Conservation (phyloP, 2,797 vertebrate species). For the Masticophis lateralis region DNA sequence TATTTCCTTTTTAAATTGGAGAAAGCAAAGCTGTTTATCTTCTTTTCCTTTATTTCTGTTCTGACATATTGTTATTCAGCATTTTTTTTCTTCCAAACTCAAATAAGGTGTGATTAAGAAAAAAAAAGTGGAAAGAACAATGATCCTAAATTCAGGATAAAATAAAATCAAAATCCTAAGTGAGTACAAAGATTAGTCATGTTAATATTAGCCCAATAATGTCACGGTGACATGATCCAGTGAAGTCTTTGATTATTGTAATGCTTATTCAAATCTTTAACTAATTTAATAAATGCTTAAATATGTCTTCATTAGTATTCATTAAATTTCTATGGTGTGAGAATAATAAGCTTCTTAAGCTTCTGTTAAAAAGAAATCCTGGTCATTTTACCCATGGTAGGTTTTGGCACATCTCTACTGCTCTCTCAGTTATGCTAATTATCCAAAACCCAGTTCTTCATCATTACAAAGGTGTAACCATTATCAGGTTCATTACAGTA, state of each 20-base stretch:
- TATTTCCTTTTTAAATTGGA: constrained; percentile 41
- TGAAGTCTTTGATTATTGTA: neutral
- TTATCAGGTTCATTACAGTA: neutral
- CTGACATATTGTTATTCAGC: neutral
- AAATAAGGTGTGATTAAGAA: neutral
- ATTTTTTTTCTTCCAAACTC: constrained; percentile 24
- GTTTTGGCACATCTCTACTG: neutral
- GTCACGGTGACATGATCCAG: neutral
- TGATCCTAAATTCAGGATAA: constrained; percentile 16
- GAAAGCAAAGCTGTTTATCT: constrained; percentile 32
- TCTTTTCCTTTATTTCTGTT: constrained; percentile 10
- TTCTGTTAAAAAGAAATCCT: neutral
- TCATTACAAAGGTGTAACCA: neutral
- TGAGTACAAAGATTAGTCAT: constrained; percentile 15
- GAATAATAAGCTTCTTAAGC: neutral
- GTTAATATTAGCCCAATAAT: constrained; percentile 42
- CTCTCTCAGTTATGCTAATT: neutral
- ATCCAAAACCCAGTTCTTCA: neutral
- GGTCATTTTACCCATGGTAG: neutral
- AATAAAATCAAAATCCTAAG: constrained; percentile 17
- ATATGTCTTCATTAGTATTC: neutral
- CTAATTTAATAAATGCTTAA: neutral
- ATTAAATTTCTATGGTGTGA: neutral
- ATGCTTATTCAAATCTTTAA: neutral
- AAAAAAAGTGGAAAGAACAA: neutral